Evolutionary conservation across 2,113 vertebrate species (phyloP).

Genomic region (Halcyon malimbica): DNA sequence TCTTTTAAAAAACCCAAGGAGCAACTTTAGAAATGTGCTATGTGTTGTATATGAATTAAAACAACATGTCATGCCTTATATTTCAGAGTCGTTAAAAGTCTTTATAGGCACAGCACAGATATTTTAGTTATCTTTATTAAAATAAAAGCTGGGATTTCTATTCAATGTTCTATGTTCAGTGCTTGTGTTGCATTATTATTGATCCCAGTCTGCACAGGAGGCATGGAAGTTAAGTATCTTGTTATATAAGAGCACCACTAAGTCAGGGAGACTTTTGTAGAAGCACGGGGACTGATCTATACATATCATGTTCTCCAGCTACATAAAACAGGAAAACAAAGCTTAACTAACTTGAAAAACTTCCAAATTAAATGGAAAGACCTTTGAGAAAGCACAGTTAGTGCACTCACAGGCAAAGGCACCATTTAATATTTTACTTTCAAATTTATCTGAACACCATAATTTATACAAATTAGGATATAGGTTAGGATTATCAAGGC

Average conservation of each 20-base stretch:
- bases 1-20: conserved; percentile 68
- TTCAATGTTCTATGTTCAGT: background rate
- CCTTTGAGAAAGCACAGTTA: background rate
- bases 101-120: background rate
- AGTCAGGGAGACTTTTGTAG: background rate
- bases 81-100: conserved; percentile 17
- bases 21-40: conserved; percentile 57
- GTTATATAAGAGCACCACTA: background rate
- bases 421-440: background rate
- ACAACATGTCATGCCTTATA: conserved; percentile 40
- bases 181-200: background rate
- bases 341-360: background rate
- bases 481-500: background rate
- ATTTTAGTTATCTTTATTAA: conserved; percentile 9
- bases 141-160: conserved; percentile 25
- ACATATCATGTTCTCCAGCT: background rate
- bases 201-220: background rate
- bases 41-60: conserved; percentile 61
- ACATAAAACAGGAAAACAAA: background rate
- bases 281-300: background rate
- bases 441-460: background rate
- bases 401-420: background rate
- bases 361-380: background rate
- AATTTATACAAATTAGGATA: background rate
- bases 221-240: background rate